Evolutionary conservation across 2,888 invertebrate species (phyloP).

Genomic region (Diadromus collaris): DNA sequence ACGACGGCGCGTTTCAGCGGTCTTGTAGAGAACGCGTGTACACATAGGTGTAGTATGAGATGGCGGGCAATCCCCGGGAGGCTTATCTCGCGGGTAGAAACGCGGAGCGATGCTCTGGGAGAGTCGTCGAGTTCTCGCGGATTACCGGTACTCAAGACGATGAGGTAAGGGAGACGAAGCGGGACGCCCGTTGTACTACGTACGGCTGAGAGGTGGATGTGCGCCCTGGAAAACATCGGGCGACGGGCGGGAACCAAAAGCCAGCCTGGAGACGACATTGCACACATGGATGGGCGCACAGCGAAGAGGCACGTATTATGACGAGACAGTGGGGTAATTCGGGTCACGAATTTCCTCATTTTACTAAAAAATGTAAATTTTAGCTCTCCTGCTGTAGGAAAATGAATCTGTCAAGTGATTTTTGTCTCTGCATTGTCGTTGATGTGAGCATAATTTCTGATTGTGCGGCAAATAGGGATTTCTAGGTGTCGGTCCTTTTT

Average conservation of each 20-base stretch:
- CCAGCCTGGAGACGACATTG: slow-evolving; percentile 25
- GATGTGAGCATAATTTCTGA: background rate
- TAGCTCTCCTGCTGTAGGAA: background rate
- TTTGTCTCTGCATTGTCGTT: background rate
- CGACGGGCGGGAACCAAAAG: slow-evolving; percentile 5
- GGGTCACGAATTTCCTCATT: background rate
- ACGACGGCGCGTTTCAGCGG: slow-evolving; percentile 2
- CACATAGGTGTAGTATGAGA: slow-evolving; percentile 13
- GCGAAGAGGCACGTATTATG: background rate
- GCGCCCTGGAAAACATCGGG: background rate
- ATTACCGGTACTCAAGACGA: slow-evolving; percentile 35
- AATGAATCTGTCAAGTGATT: background rate
- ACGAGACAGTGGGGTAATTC: background rate
- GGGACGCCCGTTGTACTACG: background rate
- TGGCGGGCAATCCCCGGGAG: slow-evolving; percentile 28
- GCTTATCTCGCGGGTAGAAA: slow-evolving; percentile 25
- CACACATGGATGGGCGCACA: slow-evolving; percentile 16
- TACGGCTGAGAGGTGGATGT: background rate
- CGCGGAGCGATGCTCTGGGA: slow-evolving; percentile 13
- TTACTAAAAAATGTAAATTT: background rate
- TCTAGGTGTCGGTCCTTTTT: background rate
- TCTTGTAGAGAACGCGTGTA: background rate
- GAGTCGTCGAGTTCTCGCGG: slow-evolving; percentile 25
- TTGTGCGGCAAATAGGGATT: background rate
- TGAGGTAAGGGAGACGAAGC: slow-evolving; percentile 18